These are phyloP conservation scores for Andrena minutula DNA, from an alignment of 2,888 invertebrate genomes.

Conservation along the genomic window DNA sequence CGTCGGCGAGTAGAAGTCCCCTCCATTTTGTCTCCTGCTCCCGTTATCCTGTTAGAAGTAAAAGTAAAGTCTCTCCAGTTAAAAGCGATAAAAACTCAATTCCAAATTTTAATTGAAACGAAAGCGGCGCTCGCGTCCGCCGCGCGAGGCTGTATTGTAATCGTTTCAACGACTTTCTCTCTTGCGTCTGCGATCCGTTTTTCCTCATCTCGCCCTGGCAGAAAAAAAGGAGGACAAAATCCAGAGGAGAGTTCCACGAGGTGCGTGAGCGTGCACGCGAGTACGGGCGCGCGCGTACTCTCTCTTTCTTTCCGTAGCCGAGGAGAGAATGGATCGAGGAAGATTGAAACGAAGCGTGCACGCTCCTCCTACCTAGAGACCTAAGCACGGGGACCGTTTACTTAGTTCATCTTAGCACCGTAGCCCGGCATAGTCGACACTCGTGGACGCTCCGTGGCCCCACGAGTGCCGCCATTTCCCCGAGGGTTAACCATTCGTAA, in stretches of 20 bases:
- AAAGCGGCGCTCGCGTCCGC: slow-evolving; percentile 55
- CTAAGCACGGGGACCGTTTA: slow-evolving; percentile 50
- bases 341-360: slow-evolving; percentile 51
- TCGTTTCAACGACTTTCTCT: slow-evolving; percentile 59
- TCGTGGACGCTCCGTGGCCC: slow-evolving; percentile 58
- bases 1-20: no score
- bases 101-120: slow-evolving; percentile 42
- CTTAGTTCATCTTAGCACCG: slow-evolving; percentile 56
- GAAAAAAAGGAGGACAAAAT: slow-evolving; percentile 25
- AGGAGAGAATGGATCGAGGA: slow-evolving; percentile 57
- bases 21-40: no score
- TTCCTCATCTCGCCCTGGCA: slow-evolving; percentile 10
- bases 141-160: slow-evolving; percentile 18
- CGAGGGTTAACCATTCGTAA: slow-evolving; percentile 27
- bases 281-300: slow-evolving; percentile 15
- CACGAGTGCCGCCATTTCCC: slow-evolving; percentile 57
- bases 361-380: slow-evolving; percentile 58
- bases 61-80: slow-evolving; percentile 1
- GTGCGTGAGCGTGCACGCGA: not conserved
- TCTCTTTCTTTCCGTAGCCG: slow-evolving; percentile 40
- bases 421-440: slow-evolving; percentile 58
- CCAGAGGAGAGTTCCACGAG: slow-evolving; percentile 16
- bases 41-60: not conserved
- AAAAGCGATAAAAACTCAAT: not conserved
- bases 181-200: slow-evolving; percentile 43